Conservation (phyloP, 2,797 vertebrate genomes). For the Thunnus albacares region DNA sequence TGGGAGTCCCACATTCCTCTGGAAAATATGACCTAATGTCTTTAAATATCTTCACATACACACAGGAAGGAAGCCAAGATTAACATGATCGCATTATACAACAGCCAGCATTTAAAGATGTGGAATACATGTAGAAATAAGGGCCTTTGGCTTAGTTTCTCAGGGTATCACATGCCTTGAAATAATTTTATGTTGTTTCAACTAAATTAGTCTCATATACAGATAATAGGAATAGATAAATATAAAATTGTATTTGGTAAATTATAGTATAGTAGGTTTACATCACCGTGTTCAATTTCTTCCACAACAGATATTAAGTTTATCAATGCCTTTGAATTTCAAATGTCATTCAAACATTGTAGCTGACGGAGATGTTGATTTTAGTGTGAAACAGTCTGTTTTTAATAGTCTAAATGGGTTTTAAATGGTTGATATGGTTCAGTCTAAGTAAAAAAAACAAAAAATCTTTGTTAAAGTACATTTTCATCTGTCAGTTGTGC, state of each 20-base stretch:
- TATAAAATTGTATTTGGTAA: too few species aligned
- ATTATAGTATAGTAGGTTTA: not conserved
- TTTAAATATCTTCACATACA: conserved; percentile 74
- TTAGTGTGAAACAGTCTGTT: not conserved
- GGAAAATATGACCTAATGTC: conserved; percentile 78
- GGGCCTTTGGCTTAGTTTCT: conserved; percentile 25
- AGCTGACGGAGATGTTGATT: not conserved
- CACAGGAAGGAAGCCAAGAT: conserved; percentile 58
- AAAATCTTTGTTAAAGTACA: not conserved
- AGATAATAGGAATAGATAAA: not conserved
- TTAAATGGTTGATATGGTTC: not conserved
- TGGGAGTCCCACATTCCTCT: conserved; percentile 76
- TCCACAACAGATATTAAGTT: not conserved
- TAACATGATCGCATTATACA: conserved; percentile 53
- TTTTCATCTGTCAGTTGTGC: not conserved
- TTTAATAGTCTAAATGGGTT: not conserved
- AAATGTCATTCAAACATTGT: not conserved
- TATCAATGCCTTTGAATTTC: not conserved
- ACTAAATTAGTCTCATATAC: not conserved
- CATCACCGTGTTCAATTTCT: not conserved
- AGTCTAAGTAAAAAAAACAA: not conserved
- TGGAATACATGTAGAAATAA: conserved; percentile 21
- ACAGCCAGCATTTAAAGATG: conserved; percentile 22
- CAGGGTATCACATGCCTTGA: conserved; percentile 8
- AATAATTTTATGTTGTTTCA: not conserved